Conservation (phyloP, 2,113 vertebrate species). For the Microtus montanus region DNA sequence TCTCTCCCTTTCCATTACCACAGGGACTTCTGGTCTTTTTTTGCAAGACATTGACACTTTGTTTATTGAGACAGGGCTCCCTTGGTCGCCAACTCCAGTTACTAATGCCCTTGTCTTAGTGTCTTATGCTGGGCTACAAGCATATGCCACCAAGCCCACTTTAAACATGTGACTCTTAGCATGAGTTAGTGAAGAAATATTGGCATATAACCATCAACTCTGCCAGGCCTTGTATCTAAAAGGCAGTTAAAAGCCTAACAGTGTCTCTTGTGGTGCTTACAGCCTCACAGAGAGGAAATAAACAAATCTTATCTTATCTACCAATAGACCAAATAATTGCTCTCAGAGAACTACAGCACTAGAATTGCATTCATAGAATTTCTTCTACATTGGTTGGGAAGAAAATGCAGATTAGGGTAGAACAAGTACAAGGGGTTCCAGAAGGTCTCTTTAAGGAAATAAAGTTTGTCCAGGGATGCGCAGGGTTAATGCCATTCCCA, state of each 20-base stretch:
- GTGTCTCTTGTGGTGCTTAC: background rate
- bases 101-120: background rate
- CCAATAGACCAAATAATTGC: background rate
- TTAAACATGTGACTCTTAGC: background rate
- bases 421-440: background rate
- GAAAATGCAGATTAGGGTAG: background rate
- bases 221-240: background rate
- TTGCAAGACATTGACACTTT: background rate
- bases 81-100: background rate
- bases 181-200: background rate
- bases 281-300: background rate
- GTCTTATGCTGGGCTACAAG: background rate
- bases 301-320: background rate
- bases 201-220: background rate
- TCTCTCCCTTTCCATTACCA: rapidly evolving
- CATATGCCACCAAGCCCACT: background rate
- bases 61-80: background rate
- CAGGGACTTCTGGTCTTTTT: background rate
- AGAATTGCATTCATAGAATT: no score
- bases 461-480: background rate
- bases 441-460: background rate
- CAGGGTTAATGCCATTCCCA: background rate
- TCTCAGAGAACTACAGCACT: background rate
- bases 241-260: background rate
- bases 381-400: background rate